Conservation (phyloP, 1,140 invertebrate species). For the Brachionus paranguensis region DNA sequence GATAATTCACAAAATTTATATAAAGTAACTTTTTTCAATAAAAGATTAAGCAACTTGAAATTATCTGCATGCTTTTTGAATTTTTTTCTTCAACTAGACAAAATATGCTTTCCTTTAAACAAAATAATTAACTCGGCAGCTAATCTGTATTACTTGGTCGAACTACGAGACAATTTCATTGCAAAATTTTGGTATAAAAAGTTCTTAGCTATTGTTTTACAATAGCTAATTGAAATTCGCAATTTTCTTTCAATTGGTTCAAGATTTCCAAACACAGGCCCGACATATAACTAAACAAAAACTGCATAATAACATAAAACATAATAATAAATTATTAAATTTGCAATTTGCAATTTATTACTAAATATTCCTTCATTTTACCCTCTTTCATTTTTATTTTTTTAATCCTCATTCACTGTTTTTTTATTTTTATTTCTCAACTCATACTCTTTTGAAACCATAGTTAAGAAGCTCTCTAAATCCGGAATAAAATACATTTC, state of each 20-base stretch:
- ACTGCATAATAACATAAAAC: slow-evolving; percentile 2
- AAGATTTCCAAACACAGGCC: slow-evolving; percentile 6
- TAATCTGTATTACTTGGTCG: neutral
- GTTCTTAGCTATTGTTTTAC: neutral
- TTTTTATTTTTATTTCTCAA: neutral
- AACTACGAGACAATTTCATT: neutral
- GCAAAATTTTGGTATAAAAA: neutral
- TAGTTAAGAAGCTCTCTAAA: neutral
- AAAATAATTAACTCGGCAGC: neutral
- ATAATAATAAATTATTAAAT: slow-evolving; percentile 37
- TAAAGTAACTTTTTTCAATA: neutral
- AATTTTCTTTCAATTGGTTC: neutral
- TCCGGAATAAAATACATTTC: neutral
- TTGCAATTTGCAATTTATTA: slow-evolving; percentile 33
- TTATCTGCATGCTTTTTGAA: neutral
- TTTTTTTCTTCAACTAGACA: neutral
- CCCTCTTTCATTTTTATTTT: neutral
- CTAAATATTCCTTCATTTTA: slow-evolving; percentile 2
- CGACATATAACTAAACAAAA: neutral
- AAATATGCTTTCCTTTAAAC: neutral
- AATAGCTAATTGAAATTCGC: neutral
- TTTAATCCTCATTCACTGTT: neutral
- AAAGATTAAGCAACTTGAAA: neutral
- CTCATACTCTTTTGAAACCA: neutral
- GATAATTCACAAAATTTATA: neutral